Conservation (phyloP, 2,797 vertebrate genomes). For the Neosilurus hyrtlii region DNA sequence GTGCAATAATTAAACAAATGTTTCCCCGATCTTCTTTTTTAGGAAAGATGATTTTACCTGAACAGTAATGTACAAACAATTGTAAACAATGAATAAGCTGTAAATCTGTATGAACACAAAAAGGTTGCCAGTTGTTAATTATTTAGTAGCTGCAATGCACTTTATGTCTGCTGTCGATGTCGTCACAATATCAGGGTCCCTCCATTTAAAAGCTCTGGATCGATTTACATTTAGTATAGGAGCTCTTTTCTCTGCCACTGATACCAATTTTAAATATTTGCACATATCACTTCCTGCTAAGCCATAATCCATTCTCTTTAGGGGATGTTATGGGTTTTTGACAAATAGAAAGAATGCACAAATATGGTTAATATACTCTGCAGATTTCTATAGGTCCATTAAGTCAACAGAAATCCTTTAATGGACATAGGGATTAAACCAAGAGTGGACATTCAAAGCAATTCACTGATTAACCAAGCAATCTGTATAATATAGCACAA, state of each 20-base stretch:
- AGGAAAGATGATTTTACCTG: not conserved
- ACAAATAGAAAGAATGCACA: not conserved
- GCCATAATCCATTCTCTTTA: not conserved
- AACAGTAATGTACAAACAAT: not conserved
- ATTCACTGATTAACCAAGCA: too few relatives aligned
- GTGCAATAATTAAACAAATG: not conserved
- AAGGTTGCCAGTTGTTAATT: conserved; percentile 21
- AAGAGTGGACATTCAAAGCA: too few relatives aligned
- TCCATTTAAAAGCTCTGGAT: conserved; percentile 1
- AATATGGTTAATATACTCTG: not conserved
- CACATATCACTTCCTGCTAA: not conserved
- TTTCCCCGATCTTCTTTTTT: too few relatives aligned
- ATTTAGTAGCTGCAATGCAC: conserved; percentile 32
- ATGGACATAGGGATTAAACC: not conserved
- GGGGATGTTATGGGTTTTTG: not conserved
- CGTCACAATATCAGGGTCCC: not conserved
- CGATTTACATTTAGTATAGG: not conserved
- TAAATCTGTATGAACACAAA: not conserved
- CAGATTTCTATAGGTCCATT: not conserved
- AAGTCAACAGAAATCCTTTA: not conserved
- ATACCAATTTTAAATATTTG: not conserved
- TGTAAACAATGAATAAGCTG: not conserved
- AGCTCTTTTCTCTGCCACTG: not conserved
- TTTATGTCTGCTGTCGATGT: conserved; percentile 25
- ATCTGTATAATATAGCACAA: too few relatives aligned